A percentile compares a stretch with the other conserved stretches of the same genome.
These are phyloP conservation scores for Anguilla rostrata DNA, from an alignment of 2,113 vertebrate genomes.

Conservation along the genomic window DNA sequence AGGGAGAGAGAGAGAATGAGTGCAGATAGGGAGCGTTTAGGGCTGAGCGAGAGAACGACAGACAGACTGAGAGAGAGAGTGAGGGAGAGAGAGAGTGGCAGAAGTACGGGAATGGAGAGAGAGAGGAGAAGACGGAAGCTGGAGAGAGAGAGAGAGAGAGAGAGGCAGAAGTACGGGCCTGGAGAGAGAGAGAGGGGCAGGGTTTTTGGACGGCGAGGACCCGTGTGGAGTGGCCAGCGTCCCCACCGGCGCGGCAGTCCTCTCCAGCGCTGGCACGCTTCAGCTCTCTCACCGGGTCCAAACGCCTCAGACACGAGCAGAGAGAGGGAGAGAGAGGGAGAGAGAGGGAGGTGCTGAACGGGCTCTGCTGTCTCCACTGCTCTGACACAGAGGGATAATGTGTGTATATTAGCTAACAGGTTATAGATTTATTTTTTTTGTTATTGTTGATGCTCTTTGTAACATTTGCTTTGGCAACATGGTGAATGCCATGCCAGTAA, in stretches of 20 bases:
- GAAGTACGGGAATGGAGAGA: too few species aligned
- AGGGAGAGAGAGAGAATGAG: not conserved
- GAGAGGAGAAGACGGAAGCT: too few species aligned
- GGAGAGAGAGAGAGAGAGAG: not conserved
- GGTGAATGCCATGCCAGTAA: too few species aligned
- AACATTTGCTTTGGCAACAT: too few species aligned
- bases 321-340: too few species aligned
- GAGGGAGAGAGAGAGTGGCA: too few species aligned
- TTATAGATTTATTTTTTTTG: too few species aligned
- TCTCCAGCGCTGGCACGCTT: not conserved
- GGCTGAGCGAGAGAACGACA: slow-evolving; percentile 47
- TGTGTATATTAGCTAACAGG: too few species aligned
- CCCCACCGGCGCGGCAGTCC: not conserved
- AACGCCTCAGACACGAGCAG: not conserved
- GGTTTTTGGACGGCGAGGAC: not conserved
- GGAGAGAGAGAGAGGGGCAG: not conserved
- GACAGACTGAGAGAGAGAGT: slow-evolving; percentile 26
- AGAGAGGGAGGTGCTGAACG: not conserved
- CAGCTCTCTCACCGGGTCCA: not conserved
- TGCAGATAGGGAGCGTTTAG: slow-evolving; percentile 35
- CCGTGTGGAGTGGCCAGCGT: not conserved
- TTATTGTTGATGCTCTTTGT: too few species aligned
- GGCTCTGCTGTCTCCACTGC: too few species aligned
- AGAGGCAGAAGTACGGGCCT: slow-evolving; percentile 15
- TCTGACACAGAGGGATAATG: too few species aligned